Evolutionary conservation across 35 echinoderm and acorn worm species (phyloP).

Genomic region (Hemicentrotus pulcherrimus): DNA sequence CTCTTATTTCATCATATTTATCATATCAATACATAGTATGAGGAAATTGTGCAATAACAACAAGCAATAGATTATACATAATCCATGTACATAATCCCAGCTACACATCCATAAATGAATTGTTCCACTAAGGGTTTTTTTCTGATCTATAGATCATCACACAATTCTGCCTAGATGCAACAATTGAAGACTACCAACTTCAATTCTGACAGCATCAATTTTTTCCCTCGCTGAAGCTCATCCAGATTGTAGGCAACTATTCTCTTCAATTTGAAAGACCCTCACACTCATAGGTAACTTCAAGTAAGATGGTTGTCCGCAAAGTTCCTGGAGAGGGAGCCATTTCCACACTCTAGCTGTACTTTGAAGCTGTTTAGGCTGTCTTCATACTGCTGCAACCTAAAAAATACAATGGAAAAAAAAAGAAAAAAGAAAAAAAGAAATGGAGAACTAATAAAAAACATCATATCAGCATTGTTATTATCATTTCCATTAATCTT

Average conservation of each 20-base stretch:
- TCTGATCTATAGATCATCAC: no score
- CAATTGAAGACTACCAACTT: no score
- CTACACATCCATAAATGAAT: no score
- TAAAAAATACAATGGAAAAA: neutral
- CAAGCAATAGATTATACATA: no score
- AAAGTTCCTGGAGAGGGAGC: neutral
- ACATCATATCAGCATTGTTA: neutral
- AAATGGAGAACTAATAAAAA: neutral
- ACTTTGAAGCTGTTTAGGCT: neutral
- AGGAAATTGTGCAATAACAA: no score
- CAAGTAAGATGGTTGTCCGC: neutral
- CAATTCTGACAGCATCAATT: neutral
- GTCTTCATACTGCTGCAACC: slow-evolving; percentile 19
- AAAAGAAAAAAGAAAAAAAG: neutral
- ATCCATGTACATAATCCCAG: no score
- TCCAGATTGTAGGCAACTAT: neutral
- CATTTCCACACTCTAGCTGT: neutral
- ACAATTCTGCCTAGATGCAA: no score
- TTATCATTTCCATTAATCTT: neutral
- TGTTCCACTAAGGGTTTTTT: no score
- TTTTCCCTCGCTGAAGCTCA: neutral
- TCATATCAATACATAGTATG: no score
- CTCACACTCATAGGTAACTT: neutral
- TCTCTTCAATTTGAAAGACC: neutral
- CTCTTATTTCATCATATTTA: no score